Conservation (phyloP, 2,797 vertebrate species). For the Acanthurus tractus region DNA sequence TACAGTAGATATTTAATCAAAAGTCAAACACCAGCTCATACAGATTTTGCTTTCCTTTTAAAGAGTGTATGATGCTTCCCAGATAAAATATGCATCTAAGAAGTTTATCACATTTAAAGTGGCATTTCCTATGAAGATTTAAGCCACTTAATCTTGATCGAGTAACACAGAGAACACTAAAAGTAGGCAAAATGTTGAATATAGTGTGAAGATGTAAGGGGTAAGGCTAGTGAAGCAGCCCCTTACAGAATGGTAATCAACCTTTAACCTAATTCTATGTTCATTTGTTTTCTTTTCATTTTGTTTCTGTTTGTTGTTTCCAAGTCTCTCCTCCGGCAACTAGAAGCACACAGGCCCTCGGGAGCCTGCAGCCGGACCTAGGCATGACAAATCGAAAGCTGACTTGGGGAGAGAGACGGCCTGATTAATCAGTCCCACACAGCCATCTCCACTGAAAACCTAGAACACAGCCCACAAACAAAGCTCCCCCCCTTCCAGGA, state of each 20-base stretch:
- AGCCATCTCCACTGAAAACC: slow-evolving; percentile 77
- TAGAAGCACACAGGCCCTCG: slow-evolving; percentile 84
- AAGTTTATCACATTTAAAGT: slow-evolving; percentile 28
- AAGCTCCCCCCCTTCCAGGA: slow-evolving; percentile 76
- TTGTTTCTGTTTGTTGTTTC: slow-evolving; percentile 79
- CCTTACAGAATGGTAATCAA: slow-evolving; percentile 62
- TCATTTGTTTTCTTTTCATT: slow-evolving; percentile 83
- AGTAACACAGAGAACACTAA: slow-evolving; percentile 22
- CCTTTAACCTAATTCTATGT: slow-evolving; percentile 83
- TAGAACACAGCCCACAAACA: slow-evolving; percentile 72
- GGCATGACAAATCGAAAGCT: slow-evolving; percentile 87
- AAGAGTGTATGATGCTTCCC: slow-evolving; percentile 35
- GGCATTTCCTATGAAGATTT: slow-evolving; percentile 7
- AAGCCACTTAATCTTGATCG: slow-evolving; percentile 17
- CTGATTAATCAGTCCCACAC: slow-evolving; percentile 79
- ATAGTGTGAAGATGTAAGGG: slow-evolving; percentile 64
- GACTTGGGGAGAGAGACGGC: slow-evolving; percentile 82
- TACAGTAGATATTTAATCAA: slow-evolving; percentile 17
- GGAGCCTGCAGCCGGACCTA: slow-evolving; percentile 87
- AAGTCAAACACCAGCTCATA: slow-evolving; percentile 24
- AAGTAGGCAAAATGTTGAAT: slow-evolving; percentile 54
- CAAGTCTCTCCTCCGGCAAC: slow-evolving; percentile 84
- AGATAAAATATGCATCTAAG: slow-evolving; percentile 42
- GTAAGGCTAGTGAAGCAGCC: slow-evolving; percentile 59
- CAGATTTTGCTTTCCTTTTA: slow-evolving; percentile 3